Percentiles rank a stretch among this genome's conserved stretches.
Evolutionary conservation across 1,140 invertebrate genomes (phyloP).

Genomic region (Heterodera carotae): DNA sequence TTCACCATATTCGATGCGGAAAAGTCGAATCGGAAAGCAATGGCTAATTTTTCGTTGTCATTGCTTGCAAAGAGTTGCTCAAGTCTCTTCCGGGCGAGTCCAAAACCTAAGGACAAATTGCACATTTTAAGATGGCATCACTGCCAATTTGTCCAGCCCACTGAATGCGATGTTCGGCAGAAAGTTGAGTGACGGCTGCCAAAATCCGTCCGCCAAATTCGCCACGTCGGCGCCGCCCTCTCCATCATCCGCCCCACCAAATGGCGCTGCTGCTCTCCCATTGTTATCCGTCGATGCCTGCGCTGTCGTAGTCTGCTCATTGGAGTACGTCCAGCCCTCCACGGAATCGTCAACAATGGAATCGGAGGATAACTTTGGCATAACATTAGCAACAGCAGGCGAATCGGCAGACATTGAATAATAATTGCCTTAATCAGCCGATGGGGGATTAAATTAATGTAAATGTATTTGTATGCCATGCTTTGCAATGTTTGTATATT

Average conservation of each 20-base stretch:
- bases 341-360: neutral
- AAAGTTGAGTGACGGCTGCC: conserved; percentile 27
- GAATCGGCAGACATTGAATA: conserved; percentile 12
- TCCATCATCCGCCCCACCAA: conserved; percentile 11
- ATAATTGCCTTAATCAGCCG: conserved; percentile 4
- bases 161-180: conserved; percentile 34
- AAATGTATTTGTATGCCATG: too few relatives aligned
- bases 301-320: neutral
- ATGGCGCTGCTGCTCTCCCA: neutral
- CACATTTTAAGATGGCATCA: neutral
- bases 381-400: neutral
- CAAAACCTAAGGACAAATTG: conserved; percentile 11
- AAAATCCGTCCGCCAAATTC: neutral
- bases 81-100: conserved; percentile 28
- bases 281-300: neutral
- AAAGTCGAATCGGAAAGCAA: conserved; percentile 35
- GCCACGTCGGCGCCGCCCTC: conserved; percentile 17
- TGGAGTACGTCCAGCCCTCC: neutral
- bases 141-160: conserved; percentile 12
- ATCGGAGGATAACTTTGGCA: neutral
- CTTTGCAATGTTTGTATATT: conserved; percentile 14
- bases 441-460: too few relatives aligned
- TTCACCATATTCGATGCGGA: conserved; percentile 34
- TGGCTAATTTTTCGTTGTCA: conserved; percentile 14
- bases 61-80: conserved; percentile 28